Evolutionary conservation across 2,113 vertebrate species (phyloP).

Genomic region (Percopsis transmontana): DNA sequence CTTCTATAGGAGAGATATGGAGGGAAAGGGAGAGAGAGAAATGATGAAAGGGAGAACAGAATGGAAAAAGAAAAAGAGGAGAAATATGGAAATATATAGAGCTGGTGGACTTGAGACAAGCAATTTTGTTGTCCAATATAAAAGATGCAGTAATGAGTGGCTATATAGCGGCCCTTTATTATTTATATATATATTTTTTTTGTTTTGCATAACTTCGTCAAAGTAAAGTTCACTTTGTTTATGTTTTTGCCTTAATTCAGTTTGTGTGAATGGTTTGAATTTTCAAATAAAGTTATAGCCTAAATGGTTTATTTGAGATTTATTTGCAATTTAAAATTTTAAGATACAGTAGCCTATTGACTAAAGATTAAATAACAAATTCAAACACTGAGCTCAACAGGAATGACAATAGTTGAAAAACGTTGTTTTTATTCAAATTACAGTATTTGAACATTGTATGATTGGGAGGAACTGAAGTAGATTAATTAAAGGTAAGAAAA

Average conservation of each 20-base stretch:
- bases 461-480: background rate
- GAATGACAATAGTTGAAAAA: background rate
- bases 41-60: no score
- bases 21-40: no score
- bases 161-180: background rate
- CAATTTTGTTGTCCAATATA: slow-evolving; percentile 47
- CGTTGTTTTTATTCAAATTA: background rate
- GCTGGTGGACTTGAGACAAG: slow-evolving; percentile 35
- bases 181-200: no score
- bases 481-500: background rate
- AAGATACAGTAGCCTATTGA: background rate
- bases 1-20: no score
- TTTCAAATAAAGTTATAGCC: no score
- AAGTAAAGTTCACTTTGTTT: no score
- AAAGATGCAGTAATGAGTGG: slow-evolving; percentile 43
- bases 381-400: background rate
- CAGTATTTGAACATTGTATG: background rate
- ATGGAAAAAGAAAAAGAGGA: no score
- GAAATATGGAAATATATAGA: no score
- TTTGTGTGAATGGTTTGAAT: no score
- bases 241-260: no score
- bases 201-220: no score
- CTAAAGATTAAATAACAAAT: background rate
- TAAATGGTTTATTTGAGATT: background rate
- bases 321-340: background rate